Conservation (phyloP, 2,113 vertebrate genomes). For the Galemys pyrenaicus region DNA sequence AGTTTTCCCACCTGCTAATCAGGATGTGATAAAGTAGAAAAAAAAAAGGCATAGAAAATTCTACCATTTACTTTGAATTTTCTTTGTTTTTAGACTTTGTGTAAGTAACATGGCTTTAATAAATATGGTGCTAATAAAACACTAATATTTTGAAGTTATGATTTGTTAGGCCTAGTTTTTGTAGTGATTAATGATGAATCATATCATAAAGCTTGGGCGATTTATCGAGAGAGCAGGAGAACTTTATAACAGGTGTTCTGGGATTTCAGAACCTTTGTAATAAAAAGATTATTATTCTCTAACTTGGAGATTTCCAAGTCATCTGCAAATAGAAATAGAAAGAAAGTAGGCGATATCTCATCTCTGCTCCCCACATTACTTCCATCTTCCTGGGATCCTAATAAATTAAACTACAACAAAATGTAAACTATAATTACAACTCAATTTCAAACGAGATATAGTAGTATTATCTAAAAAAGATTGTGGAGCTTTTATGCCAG, state of each 20-base stretch:
- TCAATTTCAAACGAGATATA: constrained; percentile 56
- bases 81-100: constrained; percentile 44
- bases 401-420: constrained; percentile 60
- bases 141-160: constrained; percentile 80
- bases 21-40: background rate
- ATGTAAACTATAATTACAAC: constrained; percentile 41
- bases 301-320: constrained; percentile 67
- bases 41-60: constrained; percentile 57
- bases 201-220: constrained; percentile 76
- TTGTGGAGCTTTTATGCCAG: background rate
- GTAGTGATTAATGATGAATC: constrained; percentile 87
- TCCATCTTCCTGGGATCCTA: constrained; percentile 34
- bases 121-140: constrained; percentile 74
- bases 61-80: constrained; percentile 44
- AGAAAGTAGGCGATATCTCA: constrained; percentile 45
- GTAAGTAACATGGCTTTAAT: constrained; percentile 68
- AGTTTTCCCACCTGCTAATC: constrained; percentile 45
- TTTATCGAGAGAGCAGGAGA: constrained; percentile 82
- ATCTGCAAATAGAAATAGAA: constrained; percentile 58
- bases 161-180: constrained; percentile 84
- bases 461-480: constrained; percentile 50
- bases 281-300: constrained; percentile 51
- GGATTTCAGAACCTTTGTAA: constrained; percentile 67
- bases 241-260: constrained; percentile 80
- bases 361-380: background rate